Evolutionary conservation across 2,888 invertebrate genomes (phyloP).

Genomic region (Campoplex capitator): DNA sequence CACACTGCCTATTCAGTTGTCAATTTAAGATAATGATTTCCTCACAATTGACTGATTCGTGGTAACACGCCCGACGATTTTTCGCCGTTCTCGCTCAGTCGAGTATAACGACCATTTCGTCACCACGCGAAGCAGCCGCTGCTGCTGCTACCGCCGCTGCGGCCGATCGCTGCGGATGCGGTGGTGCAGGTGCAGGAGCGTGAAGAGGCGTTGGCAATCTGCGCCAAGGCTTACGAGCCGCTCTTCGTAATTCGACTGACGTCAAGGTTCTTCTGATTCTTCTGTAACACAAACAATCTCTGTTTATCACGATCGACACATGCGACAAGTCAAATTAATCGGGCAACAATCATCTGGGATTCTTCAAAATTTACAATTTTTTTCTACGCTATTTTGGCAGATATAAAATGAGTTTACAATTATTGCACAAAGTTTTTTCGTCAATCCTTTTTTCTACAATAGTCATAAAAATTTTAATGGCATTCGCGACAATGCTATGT

Average conservation of each 20-base stretch:
- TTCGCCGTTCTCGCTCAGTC: constrained; percentile 81
- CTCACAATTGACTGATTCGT: constrained; percentile 69
- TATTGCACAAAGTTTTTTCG: not conserved
- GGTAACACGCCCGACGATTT: constrained; percentile 66
- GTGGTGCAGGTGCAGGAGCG: constrained; percentile 75
- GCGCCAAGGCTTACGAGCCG: constrained; percentile 94
- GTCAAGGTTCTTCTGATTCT: constrained; percentile 93
- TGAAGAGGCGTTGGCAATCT: constrained; percentile 84
- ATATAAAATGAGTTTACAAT: too few relatives aligned
- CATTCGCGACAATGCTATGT: too few relatives aligned
- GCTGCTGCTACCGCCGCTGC: constrained; percentile 44
- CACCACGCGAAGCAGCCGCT: constrained; percentile 74
- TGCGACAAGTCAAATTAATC: not conserved
- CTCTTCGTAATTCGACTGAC: constrained; percentile 91
- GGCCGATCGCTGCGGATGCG: constrained; percentile 79
- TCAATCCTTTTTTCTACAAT: too few relatives aligned
- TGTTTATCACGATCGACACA: not conserved
- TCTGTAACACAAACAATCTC: constrained; percentile 85
- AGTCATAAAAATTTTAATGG: too few relatives aligned
- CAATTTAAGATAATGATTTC: constrained; percentile 68
- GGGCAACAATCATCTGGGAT: not conserved
- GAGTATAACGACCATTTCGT: constrained; percentile 85
- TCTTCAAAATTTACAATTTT: too few relatives aligned
- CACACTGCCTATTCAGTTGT: constrained; percentile 70
- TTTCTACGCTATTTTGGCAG: too few relatives aligned